Evolutionary conservation across 2,113 vertebrate genomes (phyloP).

Genomic region (Cynoglossus semilaevis): DNA sequence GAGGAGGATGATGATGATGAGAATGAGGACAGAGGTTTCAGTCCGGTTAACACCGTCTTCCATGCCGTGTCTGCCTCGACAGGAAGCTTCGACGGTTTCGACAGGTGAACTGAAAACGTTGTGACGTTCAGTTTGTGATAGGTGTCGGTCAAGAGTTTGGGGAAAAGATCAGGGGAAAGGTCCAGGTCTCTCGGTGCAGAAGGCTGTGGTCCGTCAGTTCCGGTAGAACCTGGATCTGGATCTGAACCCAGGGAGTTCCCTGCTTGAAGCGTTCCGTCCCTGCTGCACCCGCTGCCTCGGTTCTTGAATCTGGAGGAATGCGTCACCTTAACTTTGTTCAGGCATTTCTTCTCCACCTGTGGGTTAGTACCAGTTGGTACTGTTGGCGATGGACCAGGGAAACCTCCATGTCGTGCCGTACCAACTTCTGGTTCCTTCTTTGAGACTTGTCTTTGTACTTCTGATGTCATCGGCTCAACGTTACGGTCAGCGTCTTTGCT

Average conservation of each 20-base stretch:
- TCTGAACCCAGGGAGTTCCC: not conserved
- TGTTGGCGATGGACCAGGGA: conserved; percentile 14
- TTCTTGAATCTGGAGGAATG: conserved; percentile 46
- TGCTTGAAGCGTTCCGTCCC: conserved; percentile 11
- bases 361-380: conserved; percentile 24
- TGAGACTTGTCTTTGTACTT: conserved; percentile 19
- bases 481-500: too few relatives aligned
- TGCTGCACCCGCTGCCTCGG: conserved; percentile 21
- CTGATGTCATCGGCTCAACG: not conserved
- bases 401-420: not conserved
- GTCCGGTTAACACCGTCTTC: conserved; percentile 18
- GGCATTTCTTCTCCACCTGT: conserved; percentile 63
- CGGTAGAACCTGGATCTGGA: conserved; percentile 10
- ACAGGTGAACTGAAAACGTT: conserved; percentile 46
- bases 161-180: conserved; percentile 29
- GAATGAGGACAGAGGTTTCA: conserved; percentile 18
- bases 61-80: conserved; percentile 16
- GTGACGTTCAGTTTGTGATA: conserved; percentile 39
- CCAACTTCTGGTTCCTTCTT: conserved; percentile 38
- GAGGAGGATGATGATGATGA: not conserved
- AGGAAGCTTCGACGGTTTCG: conserved; percentile 26
- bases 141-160: conserved; percentile 44
- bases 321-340: conserved; percentile 67
- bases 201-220: not conserved
- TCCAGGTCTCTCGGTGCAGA: conserved; percentile 3